A percentile compares a stretch with the other conserved stretches of the same genome.
Evolutionary conservation across 2,113 vertebrate genomes (phyloP).

Genomic region (Steatornis caripensis): DNA sequence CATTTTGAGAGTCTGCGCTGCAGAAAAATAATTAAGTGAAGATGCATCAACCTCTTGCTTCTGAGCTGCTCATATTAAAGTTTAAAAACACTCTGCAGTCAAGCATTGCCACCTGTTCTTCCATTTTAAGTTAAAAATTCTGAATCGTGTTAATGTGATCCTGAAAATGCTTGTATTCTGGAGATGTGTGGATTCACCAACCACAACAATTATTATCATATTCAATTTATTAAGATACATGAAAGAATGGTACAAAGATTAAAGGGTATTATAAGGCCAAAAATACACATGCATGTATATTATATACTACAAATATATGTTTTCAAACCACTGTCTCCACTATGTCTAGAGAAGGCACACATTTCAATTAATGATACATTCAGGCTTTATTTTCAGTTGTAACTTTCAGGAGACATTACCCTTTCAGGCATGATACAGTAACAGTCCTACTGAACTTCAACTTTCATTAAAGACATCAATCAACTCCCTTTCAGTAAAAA

Average conservation of each 20-base stretch:
- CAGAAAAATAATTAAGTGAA: slow-evolving; percentile 32
- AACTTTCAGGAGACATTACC: slow-evolving; percentile 34
- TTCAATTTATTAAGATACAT: slow-evolving; percentile 47
- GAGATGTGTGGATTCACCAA: not conserved
- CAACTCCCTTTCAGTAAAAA: slow-evolving; percentile 42
- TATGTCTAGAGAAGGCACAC: slow-evolving; percentile 45
- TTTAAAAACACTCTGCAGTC: slow-evolving; percentile 1
- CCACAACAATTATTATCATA: slow-evolving; percentile 47
- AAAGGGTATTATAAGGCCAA: slow-evolving; percentile 56
- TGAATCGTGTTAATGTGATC: not conserved
- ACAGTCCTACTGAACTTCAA: slow-evolving; percentile 10
- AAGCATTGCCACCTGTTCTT: slow-evolving; percentile 41
- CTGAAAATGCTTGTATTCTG: slow-evolving; percentile 2
- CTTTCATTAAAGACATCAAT: slow-evolving; percentile 51
- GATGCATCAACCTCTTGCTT: not conserved
- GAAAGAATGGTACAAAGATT: slow-evolving; percentile 43
- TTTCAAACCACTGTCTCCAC: slow-evolving; percentile 69
- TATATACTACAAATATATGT: not conserved
- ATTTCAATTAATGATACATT: slow-evolving; percentile 57
- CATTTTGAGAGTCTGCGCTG: not conserved
- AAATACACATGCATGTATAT: slow-evolving; percentile 25
- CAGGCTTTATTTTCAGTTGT: slow-evolving; percentile 30
- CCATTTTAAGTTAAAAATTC: slow-evolving; percentile 22
- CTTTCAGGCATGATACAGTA: slow-evolving; percentile 44
- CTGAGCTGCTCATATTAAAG: not conserved